Conservation (phyloP, 2,888 invertebrate species). For the Caenorhabditis auriculariae region DNA sequence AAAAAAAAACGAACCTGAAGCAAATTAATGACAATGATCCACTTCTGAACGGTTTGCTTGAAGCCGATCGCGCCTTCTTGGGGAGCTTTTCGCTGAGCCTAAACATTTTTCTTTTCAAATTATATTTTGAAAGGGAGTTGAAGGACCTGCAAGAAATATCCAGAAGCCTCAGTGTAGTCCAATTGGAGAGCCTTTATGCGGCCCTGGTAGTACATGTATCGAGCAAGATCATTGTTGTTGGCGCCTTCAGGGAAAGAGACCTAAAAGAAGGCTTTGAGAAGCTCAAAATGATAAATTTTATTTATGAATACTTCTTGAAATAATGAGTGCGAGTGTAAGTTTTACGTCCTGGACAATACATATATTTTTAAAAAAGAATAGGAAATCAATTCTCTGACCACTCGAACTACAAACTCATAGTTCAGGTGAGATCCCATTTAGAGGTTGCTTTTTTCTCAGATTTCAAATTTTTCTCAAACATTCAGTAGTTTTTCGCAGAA, state of each 20-base stretch:
- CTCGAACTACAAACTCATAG: too few relatives aligned
- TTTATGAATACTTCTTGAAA: too few relatives aligned
- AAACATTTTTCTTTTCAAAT: neutral
- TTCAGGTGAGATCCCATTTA: too few relatives aligned
- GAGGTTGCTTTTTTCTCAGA: too few relatives aligned
- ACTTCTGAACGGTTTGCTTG: slow-evolving; percentile 73
- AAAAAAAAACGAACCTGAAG: too few relatives aligned
- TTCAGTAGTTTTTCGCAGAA: too few relatives aligned
- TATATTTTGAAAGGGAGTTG: neutral
- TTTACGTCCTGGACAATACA: too few relatives aligned
- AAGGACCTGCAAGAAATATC: slow-evolving; percentile 81
- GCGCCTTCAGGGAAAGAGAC: slow-evolving; percentile 89
- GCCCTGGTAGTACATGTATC: slow-evolving; percentile 90
- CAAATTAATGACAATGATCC: slow-evolving; percentile 59
- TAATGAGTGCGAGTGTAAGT: too few relatives aligned
- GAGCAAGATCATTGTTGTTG: slow-evolving; percentile 97
- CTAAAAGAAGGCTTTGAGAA: slow-evolving; percentile 6
- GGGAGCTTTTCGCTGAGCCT: slow-evolving; percentile 86
- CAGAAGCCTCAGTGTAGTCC: slow-evolving; percentile 95
- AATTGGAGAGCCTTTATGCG: slow-evolving; percentile 92
- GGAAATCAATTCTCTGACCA: too few relatives aligned
- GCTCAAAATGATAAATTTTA: neutral
- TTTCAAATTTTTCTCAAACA: too few relatives aligned
- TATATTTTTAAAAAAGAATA: too few relatives aligned
- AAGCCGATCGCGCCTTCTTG: slow-evolving; percentile 98